Evolutionary conservation across 2,113 vertebrate genomes (phyloP).

Genomic region (Burhinus bistriatus): DNA sequence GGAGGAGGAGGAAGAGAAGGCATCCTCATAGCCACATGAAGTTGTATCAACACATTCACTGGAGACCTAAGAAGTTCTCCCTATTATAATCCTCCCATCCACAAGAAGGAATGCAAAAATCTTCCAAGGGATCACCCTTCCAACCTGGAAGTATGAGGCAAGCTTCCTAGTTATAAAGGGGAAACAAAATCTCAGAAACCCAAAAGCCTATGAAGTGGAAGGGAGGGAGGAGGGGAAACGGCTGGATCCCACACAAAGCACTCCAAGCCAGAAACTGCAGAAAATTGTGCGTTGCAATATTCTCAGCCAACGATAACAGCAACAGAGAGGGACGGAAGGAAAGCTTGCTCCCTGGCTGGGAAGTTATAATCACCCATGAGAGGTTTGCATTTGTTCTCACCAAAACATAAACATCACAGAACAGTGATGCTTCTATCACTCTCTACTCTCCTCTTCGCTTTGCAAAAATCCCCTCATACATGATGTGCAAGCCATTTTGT

Average conservation of each 20-base stretch:
- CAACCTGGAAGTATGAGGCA: not conserved
- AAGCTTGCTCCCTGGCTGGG: not conserved
- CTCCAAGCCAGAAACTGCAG: not conserved
- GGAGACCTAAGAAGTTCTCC: not conserved
- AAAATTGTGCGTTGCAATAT: not conserved
- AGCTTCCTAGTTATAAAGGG: not conserved
- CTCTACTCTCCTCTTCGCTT: not conserved
- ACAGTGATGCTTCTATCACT: not conserved
- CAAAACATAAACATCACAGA: not conserved
- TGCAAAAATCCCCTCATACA: not conserved
- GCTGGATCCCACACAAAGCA: not conserved
- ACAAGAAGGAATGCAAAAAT: not conserved
- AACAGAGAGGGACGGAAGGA: not conserved
- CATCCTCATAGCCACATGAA: not conserved
- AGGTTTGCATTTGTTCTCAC: not conserved
- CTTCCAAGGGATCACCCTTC: not conserved
- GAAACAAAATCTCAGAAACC: not conserved
- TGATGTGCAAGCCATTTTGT: not conserved
- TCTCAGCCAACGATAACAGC: not conserved
- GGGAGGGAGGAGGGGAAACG: not conserved
- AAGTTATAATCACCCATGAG: not conserved
- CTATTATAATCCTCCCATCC: not conserved
- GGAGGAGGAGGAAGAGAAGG: not conserved
- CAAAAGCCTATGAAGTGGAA: not conserved
- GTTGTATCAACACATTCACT: not conserved